A percentile compares a stretch with the other conserved stretches of the same genome.
phyloP scores from a whole-genome alignment of 2,113 vertebrate species.

The Uria lomvia region DNA sequence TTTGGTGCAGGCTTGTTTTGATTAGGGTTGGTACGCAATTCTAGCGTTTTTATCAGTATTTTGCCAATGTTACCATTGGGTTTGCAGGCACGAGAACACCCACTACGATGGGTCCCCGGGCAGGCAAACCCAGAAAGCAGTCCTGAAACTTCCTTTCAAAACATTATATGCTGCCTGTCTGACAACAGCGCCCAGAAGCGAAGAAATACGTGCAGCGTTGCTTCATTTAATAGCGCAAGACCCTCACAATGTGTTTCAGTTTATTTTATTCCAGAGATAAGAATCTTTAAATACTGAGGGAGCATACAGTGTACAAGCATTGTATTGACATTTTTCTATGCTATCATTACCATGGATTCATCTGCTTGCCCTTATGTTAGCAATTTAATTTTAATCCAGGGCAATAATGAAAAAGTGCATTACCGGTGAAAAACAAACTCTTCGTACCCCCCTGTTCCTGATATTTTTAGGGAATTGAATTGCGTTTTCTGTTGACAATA shows the following conservation, averaged over 20 bases:
- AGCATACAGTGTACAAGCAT: neutral
- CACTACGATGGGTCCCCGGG: neutral
- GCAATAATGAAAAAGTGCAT: constrained; percentile 59
- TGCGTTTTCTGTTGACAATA: constrained; percentile 52
- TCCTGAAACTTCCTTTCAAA: constrained; percentile 37
- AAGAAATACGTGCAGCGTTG: neutral
- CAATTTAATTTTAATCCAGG: constrained; percentile 68
- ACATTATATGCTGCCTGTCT: neutral
- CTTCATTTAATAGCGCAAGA: neutral
- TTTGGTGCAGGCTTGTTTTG: neutral
- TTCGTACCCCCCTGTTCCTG: constrained; percentile 8
- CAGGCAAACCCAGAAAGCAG: constrained; percentile 6
- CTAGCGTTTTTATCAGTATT: constrained; percentile 52
- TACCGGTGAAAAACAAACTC: constrained; percentile 13
- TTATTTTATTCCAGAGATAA: constrained; percentile 53
- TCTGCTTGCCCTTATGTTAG: constrained; percentile 52
- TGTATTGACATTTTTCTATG: constrained; percentile 37
- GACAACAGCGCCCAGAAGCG: neutral
- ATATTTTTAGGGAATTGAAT: constrained; percentile 62
- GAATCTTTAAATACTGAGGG: constrained; percentile 39
- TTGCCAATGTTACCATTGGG: neutral
- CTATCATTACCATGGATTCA: constrained; percentile 54
- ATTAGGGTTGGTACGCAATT: neutral
- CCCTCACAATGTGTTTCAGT: neutral
- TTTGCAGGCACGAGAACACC: neutral